A percentile compares a stretch with the other conserved stretches of the same genome.
phyloP scores from a whole-genome alignment of 2,888 invertebrate species.

The Magallana nippona region DNA sequence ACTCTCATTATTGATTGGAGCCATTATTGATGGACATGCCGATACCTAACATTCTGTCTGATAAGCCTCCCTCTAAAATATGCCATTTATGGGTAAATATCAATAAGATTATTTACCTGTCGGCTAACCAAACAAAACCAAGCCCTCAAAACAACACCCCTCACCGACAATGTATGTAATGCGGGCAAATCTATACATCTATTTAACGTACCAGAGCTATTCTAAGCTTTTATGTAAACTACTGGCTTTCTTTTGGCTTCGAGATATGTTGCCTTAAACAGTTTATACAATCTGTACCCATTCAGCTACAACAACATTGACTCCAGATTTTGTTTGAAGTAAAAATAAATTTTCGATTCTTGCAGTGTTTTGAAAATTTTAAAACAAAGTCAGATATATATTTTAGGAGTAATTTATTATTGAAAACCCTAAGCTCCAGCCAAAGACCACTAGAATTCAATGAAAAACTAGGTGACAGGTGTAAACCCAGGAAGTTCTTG shows the following conservation, averaged over 20 bases:
- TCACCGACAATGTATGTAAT: background rate
- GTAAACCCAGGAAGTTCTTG: too few relatives aligned
- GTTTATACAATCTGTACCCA: background rate
- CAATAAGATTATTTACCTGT: slow-evolving; percentile 23
- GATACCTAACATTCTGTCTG: slow-evolving; percentile 6
- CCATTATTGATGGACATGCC: background rate
- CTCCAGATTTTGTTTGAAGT: too few relatives aligned
- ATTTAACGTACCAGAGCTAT: background rate
- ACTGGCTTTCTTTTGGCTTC: background rate
- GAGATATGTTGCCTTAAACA: background rate
- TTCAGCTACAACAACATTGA: background rate
- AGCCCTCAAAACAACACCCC: slow-evolving; percentile 12
- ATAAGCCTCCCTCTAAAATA: slow-evolving; percentile 18
- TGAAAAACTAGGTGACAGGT: too few relatives aligned
- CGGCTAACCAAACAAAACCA: slow-evolving; percentile 19
- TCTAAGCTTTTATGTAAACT: slow-evolving; percentile 15
- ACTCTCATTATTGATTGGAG: background rate
- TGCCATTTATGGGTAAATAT: slow-evolving; percentile 29
- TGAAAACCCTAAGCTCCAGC: too few relatives aligned
- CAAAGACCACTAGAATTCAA: too few relatives aligned
- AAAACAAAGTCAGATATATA: too few relatives aligned
- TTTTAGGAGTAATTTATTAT: too few relatives aligned
- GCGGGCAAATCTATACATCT: background rate
- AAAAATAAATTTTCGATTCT: too few relatives aligned
- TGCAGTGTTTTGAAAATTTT: too few relatives aligned